phyloP scores from a whole-genome alignment of 2,888 invertebrate genomes.

The Ormyrus rosae region DNA sequence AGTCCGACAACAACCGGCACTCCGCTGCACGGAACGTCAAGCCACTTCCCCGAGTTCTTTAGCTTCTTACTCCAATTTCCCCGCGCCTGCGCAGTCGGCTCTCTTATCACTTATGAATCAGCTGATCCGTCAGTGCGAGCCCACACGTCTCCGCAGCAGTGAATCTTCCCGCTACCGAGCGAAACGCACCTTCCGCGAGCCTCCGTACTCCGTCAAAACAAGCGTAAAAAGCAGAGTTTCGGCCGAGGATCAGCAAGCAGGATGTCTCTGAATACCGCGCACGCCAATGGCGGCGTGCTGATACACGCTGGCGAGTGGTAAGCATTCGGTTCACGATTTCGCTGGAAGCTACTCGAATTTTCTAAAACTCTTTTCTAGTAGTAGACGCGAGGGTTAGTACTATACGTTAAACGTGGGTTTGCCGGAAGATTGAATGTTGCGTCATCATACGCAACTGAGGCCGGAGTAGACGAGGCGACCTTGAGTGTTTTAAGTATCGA shows the following conservation, averaged over 20 bases:
- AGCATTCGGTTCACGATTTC: slow-evolving; percentile 73
- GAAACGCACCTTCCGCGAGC: background rate
- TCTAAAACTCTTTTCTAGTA: too few species aligned
- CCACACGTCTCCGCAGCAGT: too few species aligned
- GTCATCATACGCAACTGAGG: slow-evolving; percentile 54
- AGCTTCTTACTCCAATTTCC: too few species aligned
- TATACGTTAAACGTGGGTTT: too few species aligned
- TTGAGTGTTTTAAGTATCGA: slow-evolving; percentile 40
- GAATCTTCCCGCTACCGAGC: too few species aligned
- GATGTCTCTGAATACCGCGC: slow-evolving; percentile 98
- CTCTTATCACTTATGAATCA: slow-evolving; percentile 68
- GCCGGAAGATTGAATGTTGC: slow-evolving; percentile 17
- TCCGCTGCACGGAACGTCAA: too few species aligned
- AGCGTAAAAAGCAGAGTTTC: too few species aligned
- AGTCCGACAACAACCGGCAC: too few species aligned
- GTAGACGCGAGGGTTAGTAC: too few species aligned
- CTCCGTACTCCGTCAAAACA: background rate
- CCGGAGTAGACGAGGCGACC: slow-evolving; percentile 25
- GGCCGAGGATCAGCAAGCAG: slow-evolving; percentile 49
- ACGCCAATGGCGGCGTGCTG: slow-evolving; percentile 94
- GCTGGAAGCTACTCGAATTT: too few species aligned
- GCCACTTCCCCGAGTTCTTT: too few species aligned
- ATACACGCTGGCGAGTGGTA: slow-evolving; percentile 98
- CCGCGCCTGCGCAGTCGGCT: slow-evolving; percentile 61
- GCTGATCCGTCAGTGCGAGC: slow-evolving; percentile 61